These are phyloP conservation scores for Nannospalax galili DNA, from an alignment of 2,113 vertebrate species.

Conservation along the genomic window DNA sequence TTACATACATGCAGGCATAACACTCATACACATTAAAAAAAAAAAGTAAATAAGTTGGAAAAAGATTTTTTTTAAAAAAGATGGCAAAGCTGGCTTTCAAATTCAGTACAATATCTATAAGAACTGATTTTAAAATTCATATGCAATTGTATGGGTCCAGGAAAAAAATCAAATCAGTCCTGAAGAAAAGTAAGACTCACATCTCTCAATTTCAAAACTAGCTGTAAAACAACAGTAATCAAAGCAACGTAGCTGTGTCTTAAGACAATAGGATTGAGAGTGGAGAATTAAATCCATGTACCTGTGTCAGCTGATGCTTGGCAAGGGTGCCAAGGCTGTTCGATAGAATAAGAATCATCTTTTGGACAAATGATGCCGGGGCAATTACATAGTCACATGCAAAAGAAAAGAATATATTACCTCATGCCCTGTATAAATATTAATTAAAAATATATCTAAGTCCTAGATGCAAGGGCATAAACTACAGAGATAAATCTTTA, in stretches of 20 bases:
- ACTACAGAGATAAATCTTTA: neutral
- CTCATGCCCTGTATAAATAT: neutral
- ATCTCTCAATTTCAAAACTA: neutral
- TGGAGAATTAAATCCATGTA: neutral
- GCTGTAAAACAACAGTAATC: neutral
- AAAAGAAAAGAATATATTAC: neutral
- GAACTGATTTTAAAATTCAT: slow-evolving; percentile 20
- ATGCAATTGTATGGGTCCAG: neutral
- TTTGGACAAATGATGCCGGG: neutral
- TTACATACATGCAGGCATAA: no score
- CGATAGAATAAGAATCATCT: neutral
- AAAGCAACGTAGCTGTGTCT: neutral
- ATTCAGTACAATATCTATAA: neutral
- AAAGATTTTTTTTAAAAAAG: no score
- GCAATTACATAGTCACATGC: neutral
- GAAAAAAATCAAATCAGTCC: neutral
- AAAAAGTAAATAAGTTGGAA: no score
- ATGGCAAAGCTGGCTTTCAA: neutral
- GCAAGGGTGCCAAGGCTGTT: neutral
- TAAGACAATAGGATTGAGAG: neutral
- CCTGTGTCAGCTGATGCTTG: neutral
- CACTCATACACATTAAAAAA: no score
- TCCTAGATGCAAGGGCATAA: neutral
- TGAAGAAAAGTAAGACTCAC: neutral
- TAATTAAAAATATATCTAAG: neutral